These are phyloP conservation scores for Muricea muricata DNA, from an alignment of 92 coral and sea anemone species.

Conservation along the genomic window DNA sequence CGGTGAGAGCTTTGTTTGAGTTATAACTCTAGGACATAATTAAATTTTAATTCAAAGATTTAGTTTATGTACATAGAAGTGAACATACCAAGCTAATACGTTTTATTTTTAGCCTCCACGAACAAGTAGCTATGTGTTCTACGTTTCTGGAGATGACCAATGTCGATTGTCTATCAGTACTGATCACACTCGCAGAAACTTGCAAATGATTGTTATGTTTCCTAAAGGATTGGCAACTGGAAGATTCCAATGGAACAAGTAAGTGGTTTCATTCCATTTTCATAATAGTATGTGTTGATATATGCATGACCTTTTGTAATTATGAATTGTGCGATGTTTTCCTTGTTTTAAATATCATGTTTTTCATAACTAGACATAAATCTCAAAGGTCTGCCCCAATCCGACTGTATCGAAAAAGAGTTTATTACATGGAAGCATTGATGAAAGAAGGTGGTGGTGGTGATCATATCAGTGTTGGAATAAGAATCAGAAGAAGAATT, in stretches of 20 bases:
- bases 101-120: background rate
- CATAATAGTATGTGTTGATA: no score
- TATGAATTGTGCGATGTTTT: no score
- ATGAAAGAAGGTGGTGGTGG: background rate
- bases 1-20: background rate
- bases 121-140: background rate
- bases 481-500: background rate
- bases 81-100: background rate
- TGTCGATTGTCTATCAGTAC: background rate
- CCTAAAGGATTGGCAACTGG: background rate
- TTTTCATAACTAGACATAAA: background rate
- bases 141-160: background rate
- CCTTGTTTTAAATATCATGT: background rate
- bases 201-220: background rate
- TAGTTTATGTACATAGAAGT: background rate
- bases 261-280: background rate
- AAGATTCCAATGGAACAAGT: background rate
- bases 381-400: background rate
- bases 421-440: constrained; percentile 3
- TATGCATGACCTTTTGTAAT: no score
- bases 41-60: background rate
- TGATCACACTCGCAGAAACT: background rate
- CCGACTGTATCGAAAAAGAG: background rate
- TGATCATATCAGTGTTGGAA: background rate
- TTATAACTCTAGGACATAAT: background rate